Base-by-base conservation (phyloP, 2,797 vertebrate species). In the Crax fasciolata region DNA sequence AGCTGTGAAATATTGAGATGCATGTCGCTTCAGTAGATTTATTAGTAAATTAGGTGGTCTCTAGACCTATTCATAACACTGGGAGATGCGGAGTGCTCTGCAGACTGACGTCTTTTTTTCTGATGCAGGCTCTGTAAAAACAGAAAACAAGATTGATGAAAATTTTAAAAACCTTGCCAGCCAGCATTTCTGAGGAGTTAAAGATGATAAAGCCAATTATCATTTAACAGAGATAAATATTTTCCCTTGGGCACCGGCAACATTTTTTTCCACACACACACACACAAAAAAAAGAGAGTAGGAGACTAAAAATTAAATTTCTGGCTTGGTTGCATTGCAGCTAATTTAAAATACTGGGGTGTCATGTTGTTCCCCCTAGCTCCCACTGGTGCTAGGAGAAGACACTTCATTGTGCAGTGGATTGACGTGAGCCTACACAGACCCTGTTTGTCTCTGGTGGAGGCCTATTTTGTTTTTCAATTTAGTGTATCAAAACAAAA, bases 121-220 rank as follows among this genome's bases (percentile, higher is more conserved):
- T 90, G 63, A 90, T 78, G 49, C 67, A 41, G 70, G 4, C 68
- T 94, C 96, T 32, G 27, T 85, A 65, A 94, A 97, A 97, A 87
- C 43, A 81, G 81, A 92, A 95, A 95, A 94, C 83, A 95, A 96
- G 94, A 97, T 89, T 90, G 96, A 96, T 97, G 94, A 95, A 94
- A 84, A 66, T 91, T 94, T 80, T 51, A 30, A 87, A 93, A 96
- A 95, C 91, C 84, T 96, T 87, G 81, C 96, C 94, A 96, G 89
- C 75, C 91, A 95, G 87, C 88, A 62, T 96, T 98, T 97, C 94
- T 95, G 93, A 97, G 73, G 89, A 97, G 95, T 93, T 96, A 93
- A 93, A 97, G 94, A 90, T 93, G 95, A 95, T 97, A 92, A 91
- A 94, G 74, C 86, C 94, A 96, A 95, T 97, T 97, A 97, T 94